Evolutionary conservation across 1,140 invertebrate genomes (phyloP).

Genomic region (Gryon sp.): DNA sequence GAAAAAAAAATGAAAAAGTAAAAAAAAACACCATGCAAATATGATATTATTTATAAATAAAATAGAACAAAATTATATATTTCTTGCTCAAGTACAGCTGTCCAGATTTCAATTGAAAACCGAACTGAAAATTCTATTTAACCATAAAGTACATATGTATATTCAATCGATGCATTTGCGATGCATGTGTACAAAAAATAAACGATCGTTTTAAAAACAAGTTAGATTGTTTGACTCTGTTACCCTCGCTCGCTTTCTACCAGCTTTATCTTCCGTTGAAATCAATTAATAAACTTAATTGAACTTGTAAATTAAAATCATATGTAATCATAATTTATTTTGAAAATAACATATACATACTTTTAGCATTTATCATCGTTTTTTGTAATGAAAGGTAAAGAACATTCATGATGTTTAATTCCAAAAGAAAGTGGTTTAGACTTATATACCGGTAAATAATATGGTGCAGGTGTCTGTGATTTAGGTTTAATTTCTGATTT

Average conservation of each 20-base stretch:
- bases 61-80: constrained; percentile 31
- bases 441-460: constrained; percentile 31
- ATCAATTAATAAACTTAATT: too few species aligned
- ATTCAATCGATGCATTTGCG: neutral
- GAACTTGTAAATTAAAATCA: too few species aligned
- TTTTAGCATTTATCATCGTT: constrained; percentile 65
- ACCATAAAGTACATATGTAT: neutral
- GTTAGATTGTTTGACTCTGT: too few species aligned
- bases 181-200: constrained; percentile 17
- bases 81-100: constrained; percentile 34
- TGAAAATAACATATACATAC: too few species aligned
- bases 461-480: constrained; percentile 62
- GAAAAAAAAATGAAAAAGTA: constrained; percentile 15
- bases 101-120: constrained; percentile 25
- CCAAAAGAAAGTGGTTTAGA: constrained; percentile 57
- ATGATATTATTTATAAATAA: constrained; percentile 41
- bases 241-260: too few species aligned
- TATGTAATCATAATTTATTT: too few species aligned
- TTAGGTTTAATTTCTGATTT: neutral
- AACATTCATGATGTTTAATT: constrained; percentile 58
- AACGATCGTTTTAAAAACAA: constrained; percentile 28
- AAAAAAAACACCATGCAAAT: constrained; percentile 36
- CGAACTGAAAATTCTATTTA: constrained; percentile 28
- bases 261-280: too few species aligned
- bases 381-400: constrained; percentile 52